These are phyloP conservation scores for Hyphantria cunea DNA, from an alignment of 1,140 invertebrate genomes.

Conservation along the genomic window DNA sequence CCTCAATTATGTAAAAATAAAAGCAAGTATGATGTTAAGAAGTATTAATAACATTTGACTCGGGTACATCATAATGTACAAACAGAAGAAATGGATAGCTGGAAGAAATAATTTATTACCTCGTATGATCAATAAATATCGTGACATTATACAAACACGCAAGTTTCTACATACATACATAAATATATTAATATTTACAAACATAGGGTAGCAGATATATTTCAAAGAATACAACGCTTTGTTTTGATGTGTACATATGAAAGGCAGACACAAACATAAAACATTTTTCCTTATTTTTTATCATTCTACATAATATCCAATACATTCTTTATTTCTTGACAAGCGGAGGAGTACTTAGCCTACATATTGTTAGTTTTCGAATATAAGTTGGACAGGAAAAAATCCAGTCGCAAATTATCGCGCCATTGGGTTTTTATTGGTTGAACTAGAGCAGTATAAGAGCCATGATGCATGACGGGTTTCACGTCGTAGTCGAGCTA, in stretches of 20 bases:
- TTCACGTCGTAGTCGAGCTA: constrained; percentile 8
- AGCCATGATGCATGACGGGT: constrained; percentile 7
- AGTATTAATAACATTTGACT: too few species aligned
- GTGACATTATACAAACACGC: too few species aligned
- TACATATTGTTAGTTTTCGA: constrained; percentile 1
- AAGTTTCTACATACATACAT: too few species aligned
- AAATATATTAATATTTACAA: not conserved
- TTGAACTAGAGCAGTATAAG: constrained; percentile 19
- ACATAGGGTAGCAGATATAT: constrained; percentile 18
- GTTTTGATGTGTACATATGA: constrained; percentile 23
- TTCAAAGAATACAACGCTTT: constrained; percentile 9
- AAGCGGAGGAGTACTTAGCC: constrained; percentile 8
- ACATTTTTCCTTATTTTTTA: constrained; percentile 27
- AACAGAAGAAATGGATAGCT: too few species aligned
- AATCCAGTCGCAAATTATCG: constrained; percentile 15
- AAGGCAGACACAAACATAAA: constrained; percentile 3
- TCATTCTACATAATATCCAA: constrained; percentile 16
- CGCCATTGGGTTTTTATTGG: constrained; percentile 18
- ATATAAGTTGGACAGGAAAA: not conserved
- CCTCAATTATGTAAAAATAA: too few species aligned
- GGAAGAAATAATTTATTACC: too few species aligned
- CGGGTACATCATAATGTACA: too few species aligned
- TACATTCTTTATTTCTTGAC: constrained; percentile 14
- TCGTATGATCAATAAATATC: too few species aligned
- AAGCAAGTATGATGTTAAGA: too few species aligned